A percentile compares a stretch with the other conserved stretches of the same genome.
Conservation (phyloP, 2,113 vertebrate species). For the Sardina pilchardus region DNA sequence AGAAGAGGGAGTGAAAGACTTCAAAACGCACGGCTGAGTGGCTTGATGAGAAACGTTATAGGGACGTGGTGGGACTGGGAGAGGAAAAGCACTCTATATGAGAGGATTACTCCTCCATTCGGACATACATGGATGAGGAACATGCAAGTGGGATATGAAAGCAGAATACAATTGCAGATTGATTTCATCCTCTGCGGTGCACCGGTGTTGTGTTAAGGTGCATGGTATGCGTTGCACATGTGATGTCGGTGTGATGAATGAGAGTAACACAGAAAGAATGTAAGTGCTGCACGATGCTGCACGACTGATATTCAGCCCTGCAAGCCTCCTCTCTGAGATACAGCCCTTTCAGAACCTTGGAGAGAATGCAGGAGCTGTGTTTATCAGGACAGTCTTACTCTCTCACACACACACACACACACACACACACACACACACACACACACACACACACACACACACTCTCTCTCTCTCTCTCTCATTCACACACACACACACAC, state of each 20-base stretch:
- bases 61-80: not conserved
- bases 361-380: not conserved
- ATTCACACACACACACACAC: too few relatives aligned
- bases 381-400: not conserved
- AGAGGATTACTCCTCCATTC: not conserved
- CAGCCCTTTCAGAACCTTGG: too few relatives aligned
- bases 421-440: too few relatives aligned
- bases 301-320: too few relatives aligned
- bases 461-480: too few relatives aligned
- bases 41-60: not conserved
- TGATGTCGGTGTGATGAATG: not conserved
- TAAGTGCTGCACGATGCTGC: too few relatives aligned
- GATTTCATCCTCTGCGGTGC: not conserved
- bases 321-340: not conserved
- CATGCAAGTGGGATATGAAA: too few relatives aligned
- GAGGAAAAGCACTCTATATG: not conserved
- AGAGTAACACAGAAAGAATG: not conserved
- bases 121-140: not conserved
- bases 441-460: too few relatives aligned
- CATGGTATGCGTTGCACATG: too few relatives aligned
- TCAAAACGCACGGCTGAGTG: not conserved
- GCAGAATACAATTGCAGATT: not conserved
- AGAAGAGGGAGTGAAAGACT: not conserved
- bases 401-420: not conserved
- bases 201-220: not conserved